Conservation (phyloP, 2,113 vertebrate genomes). For the Cariama cristata region DNA sequence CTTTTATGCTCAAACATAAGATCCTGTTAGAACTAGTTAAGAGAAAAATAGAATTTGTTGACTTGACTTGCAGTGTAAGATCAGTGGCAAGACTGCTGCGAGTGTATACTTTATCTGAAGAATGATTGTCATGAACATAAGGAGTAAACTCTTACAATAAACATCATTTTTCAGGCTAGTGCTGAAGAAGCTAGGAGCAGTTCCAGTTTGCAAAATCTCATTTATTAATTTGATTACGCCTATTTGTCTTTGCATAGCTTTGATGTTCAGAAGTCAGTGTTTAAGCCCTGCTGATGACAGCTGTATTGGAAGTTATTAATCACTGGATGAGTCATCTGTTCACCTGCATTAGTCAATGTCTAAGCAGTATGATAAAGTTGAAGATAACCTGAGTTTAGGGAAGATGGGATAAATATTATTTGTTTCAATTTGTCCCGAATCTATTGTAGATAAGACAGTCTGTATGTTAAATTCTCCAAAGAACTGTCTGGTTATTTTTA, state of each 20-base stretch:
- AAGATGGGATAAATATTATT: background rate
- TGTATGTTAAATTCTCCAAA: background rate
- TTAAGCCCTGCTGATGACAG: conserved; percentile 1
- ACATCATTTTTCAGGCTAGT: background rate
- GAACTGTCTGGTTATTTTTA: background rate
- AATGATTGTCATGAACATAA: background rate
- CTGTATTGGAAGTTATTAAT: background rate
- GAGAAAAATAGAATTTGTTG: background rate
- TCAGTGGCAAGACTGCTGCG: background rate
- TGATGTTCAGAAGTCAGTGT: background rate
- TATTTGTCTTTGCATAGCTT: background rate
- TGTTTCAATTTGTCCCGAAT: background rate
- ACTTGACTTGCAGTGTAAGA: background rate
- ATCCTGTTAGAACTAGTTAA: background rate
- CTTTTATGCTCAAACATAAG: background rate
- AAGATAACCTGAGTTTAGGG: background rate
- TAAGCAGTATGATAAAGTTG: background rate
- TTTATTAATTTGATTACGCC: background rate
- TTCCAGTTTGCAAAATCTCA: background rate
- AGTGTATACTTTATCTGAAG: background rate
- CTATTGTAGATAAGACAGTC: background rate
- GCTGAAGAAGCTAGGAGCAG: background rate
- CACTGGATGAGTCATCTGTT: conserved; percentile 1
- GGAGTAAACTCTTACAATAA: background rate
- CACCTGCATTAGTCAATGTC: background rate